Percentiles rank a stretch among this genome's conserved stretches.
Evolutionary conservation across 2,888 invertebrate species (phyloP).

Genomic region (Xanthorhoe designata): DNA sequence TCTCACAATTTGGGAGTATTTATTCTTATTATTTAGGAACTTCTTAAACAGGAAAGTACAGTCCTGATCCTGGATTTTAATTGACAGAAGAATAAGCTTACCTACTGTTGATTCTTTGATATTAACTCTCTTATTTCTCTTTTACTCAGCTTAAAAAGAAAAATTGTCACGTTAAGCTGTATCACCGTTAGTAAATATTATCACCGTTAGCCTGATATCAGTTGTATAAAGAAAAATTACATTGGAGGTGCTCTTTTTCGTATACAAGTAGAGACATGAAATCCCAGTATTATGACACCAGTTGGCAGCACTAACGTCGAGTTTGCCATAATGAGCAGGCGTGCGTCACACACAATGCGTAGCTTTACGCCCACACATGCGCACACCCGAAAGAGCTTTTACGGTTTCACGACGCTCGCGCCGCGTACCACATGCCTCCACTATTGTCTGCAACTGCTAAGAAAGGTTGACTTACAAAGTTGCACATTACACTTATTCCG

Average conservation of each 20-base stretch:
- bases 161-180: not conserved
- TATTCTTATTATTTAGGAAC: not conserved
- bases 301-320: slow-evolving; percentile 35
- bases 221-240: no score
- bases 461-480: slow-evolving; percentile 24
- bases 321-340: slow-evolving; percentile 66
- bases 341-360: slow-evolving; percentile 47
- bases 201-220: no score
- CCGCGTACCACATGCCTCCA: slow-evolving; percentile 76
- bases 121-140: no score
- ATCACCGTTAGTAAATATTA: no score
- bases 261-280: not conserved
- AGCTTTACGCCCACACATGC: slow-evolving; percentile 56
- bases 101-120: not conserved
- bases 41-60: no score
- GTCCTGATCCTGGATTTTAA: no score
- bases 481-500: slow-evolving; percentile 1
- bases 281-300: slow-evolving; percentile 1
- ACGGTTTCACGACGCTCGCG: slow-evolving; percentile 72
- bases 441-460: slow-evolving; percentile 47
- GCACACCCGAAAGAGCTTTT: slow-evolving; percentile 68
- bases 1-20: slow-evolving; percentile 1
- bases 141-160: no score
- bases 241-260: no score
- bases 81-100: not conserved